A percentile compares a stretch with the other conserved stretches of the same genome.
These are phyloP conservation scores for Pantala flavescens DNA, from an alignment of 1,140 invertebrate genomes.

Conservation along the genomic window DNA sequence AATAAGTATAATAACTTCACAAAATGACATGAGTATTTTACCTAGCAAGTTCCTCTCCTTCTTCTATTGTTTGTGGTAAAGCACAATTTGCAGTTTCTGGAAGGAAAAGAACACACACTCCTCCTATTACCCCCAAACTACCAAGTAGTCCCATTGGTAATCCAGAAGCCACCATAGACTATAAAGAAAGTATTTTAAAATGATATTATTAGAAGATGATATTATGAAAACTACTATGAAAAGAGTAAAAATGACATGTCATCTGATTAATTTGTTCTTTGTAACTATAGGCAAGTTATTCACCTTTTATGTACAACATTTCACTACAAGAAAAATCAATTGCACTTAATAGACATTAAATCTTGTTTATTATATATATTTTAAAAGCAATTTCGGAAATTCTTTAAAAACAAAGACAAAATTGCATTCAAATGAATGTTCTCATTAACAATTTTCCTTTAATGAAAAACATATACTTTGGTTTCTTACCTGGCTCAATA, in stretches of 20 bases:
- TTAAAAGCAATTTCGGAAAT: too few species aligned
- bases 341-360: too few species aligned
- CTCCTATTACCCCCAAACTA: slow-evolving; percentile 46
- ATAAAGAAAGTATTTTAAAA: slow-evolving; percentile 8
- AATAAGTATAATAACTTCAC: too few species aligned
- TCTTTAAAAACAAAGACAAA: too few species aligned
- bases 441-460: too few species aligned
- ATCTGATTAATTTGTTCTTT: neutral
- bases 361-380: too few species aligned
- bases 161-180: slow-evolving; percentile 39
- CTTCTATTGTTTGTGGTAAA: slow-evolving; percentile 23
- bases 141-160: slow-evolving; percentile 52
- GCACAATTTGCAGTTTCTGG: slow-evolving; percentile 41
- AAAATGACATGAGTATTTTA: too few species aligned
- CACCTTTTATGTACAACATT: too few species aligned
- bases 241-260: neutral
- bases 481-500: too few species aligned
- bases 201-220: neutral
- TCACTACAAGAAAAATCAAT: too few species aligned
- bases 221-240: neutral
- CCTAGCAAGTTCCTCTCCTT: neutral
- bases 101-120: slow-evolving; percentile 45
- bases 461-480: too few species aligned
- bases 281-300: neutral
- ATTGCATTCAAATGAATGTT: too few species aligned